Base-by-base conservation (phyloP, 1,140 invertebrate genomes). In the Aporrectodea caliginosa region DNA sequence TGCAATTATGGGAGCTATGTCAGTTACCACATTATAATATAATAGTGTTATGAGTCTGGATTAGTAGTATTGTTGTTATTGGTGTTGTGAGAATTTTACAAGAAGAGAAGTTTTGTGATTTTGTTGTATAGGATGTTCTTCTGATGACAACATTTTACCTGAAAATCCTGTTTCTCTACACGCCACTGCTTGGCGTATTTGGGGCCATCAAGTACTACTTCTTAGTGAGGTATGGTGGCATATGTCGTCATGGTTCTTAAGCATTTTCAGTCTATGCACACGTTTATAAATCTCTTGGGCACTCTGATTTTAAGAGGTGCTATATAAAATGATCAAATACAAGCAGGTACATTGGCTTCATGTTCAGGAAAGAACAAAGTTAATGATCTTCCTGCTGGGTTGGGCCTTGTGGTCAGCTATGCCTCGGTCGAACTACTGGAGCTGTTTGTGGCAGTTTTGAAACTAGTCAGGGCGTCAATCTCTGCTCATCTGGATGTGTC, bases 221-320 rank as follows among this genome's bases (percentile, higher is more conserved):
- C 68, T 14, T 79, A 22, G 29, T 78, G n/a, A 74, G 81, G 81
- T 82, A 75, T n/a, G n/a, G n/a, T n/a, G n/a, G n/a, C n/a, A n/a
- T n/a, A n/a, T n/a, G n/a, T n/a, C n/a, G n/a, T n/a, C n/a, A n/a
- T n/a, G n/a, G n/a, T n/a, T n/a, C n/a, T n/a, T n/a, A n/a, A n/a
- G n/a, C n/a, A n/a, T n/a, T n/a, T n/a, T n/a, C n/a, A n/a, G n/a
- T n/a, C n/a, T 58, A 58, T 22, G 22, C 22, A 58, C 43, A 58
- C 6, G 6, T 58, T 22, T 58, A 22, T 58, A 22, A 6, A 58
- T 58, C 43, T 58, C 6, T 58, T 58, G 6, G 6, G 6, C 43
- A 6, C 22, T 12, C 22, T 58, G 43, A 22, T 58, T 12, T 12
- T 58, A 58, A 58, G 6, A 12, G 43, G 22, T 22, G 43, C 22